These are phyloP conservation scores for Heteronetta atricapilla DNA, from an alignment of 2,113 vertebrate species.

Conservation along the genomic window DNA sequence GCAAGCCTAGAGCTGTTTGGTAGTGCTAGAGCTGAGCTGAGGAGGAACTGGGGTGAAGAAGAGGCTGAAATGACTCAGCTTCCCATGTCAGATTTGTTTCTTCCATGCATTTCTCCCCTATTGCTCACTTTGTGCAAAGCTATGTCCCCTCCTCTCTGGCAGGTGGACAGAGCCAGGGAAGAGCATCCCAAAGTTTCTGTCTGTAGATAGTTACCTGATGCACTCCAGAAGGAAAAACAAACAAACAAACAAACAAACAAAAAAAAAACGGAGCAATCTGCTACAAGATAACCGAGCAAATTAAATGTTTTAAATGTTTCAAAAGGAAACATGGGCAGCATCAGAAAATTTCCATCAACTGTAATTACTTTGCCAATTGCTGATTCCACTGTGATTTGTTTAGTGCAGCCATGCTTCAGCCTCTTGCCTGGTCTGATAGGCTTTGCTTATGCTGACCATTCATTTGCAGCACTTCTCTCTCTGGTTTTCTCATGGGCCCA, in stretches of 20 bases:
- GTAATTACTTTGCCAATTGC: conserved; percentile 82
- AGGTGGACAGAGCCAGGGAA: not conserved
- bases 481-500: rapidly evolving
- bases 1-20: not conserved
- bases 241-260: no score
- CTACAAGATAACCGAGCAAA: conserved; percentile 71
- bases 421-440: conserved; percentile 64
- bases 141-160: not conserved
- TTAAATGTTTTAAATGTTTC: conserved; percentile 76
- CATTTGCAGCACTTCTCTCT: conserved; percentile 52
- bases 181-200: not conserved
- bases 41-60: not conserved
- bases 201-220: conserved; percentile 25
- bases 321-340: conserved; percentile 69
- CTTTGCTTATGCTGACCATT: conserved; percentile 73
- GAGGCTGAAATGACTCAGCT: not conserved
- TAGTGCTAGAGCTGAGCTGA: not conserved
- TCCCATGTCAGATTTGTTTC: not conserved
- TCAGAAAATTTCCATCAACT: conserved; percentile 81
- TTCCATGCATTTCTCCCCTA: not conserved
- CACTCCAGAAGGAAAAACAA: conserved; percentile 46
- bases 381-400: conserved; percentile 76
- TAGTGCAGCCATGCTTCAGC: conserved; percentile 63
- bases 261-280: conserved; percentile 73
- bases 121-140: not conserved